phyloP scores from a whole-genome alignment of 64 coral and sea anemone species.

The Stichodactyla mertensii region DNA sequence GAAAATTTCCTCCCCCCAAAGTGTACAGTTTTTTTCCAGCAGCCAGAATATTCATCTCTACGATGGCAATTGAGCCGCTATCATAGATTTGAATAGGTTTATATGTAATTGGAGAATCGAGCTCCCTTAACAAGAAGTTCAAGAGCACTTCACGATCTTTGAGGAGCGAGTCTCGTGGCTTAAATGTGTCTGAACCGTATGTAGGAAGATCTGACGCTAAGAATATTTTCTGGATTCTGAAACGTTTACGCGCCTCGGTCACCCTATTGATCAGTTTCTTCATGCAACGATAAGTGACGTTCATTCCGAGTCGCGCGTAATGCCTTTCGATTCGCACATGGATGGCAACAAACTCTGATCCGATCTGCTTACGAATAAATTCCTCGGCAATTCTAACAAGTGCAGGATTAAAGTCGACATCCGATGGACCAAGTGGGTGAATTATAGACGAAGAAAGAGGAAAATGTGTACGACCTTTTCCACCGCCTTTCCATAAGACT shows the following conservation, averaged over 20 bases:
- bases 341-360: constrained; percentile 65
- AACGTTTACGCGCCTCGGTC: constrained; percentile 35
- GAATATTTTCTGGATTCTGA: constrained; percentile 51
- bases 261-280: constrained; percentile 77
- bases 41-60: constrained; percentile 96
- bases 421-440: constrained; percentile 45
- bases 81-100: constrained; percentile 67
- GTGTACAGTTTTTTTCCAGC: constrained; percentile 76
- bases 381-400: constrained; percentile 70
- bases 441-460: constrained; percentile 51
- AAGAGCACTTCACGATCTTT: constrained; percentile 52
- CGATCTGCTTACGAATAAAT: constrained; percentile 57
- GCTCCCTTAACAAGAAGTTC: constrained; percentile 44
- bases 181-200: constrained; percentile 90
- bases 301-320: constrained; percentile 62
- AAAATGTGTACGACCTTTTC: constrained; percentile 59
- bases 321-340: constrained; percentile 91
- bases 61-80: constrained; percentile 80
- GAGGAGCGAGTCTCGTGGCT: constrained; percentile 26
- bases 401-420: constrained; percentile 70
- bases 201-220: constrained; percentile 88
- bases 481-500: constrained; percentile 88
- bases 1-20: constrained; percentile 91
- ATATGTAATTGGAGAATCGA: constrained; percentile 56
- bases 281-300: constrained; percentile 76